Evolutionary conservation across 1,140 invertebrate species (phyloP).

Genomic region (Aphaenogaster ashmeadi): DNA sequence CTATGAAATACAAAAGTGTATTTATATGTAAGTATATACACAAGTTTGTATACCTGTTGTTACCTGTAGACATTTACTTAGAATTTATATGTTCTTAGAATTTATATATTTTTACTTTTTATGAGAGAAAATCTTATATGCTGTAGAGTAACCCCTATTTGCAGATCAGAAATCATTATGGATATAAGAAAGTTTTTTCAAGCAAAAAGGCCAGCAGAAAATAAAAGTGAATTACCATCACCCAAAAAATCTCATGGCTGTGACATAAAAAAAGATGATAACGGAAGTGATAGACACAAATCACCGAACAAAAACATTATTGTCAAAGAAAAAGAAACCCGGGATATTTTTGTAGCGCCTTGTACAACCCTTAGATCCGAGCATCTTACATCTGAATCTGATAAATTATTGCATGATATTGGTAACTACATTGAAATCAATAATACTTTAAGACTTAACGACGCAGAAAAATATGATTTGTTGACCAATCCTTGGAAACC

Average conservation of each 20-base stretch:
- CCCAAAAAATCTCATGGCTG: too few species aligned
- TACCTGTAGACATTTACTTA: background rate
- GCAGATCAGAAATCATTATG: background rate
- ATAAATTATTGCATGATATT: too few species aligned
- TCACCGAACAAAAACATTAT: too few species aligned
- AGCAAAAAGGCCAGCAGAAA: background rate
- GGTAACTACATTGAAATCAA: too few species aligned
- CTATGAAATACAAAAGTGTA: background rate
- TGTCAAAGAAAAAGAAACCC: background rate
- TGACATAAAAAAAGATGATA: too few species aligned
- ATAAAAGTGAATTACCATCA: too few species aligned
- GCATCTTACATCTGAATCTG: background rate
- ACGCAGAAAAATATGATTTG: conserved; percentile 2
- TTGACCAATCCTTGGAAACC: background rate
- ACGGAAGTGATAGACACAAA: too few species aligned
- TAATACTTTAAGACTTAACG: too few species aligned
- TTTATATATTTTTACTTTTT: background rate
- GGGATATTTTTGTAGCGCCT: background rate
- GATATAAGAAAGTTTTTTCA: conserved; percentile 5
- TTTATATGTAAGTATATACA: background rate
- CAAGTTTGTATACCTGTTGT: background rate
- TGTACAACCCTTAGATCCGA: background rate
- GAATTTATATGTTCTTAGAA: too few species aligned
- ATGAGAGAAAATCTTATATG: background rate
- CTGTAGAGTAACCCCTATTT: background rate